Evolutionary conservation across 2,888 invertebrate genomes (phyloP), one percentile per base, ranked within the genome.

Genomic region (Drosophila borborema): DNA sequence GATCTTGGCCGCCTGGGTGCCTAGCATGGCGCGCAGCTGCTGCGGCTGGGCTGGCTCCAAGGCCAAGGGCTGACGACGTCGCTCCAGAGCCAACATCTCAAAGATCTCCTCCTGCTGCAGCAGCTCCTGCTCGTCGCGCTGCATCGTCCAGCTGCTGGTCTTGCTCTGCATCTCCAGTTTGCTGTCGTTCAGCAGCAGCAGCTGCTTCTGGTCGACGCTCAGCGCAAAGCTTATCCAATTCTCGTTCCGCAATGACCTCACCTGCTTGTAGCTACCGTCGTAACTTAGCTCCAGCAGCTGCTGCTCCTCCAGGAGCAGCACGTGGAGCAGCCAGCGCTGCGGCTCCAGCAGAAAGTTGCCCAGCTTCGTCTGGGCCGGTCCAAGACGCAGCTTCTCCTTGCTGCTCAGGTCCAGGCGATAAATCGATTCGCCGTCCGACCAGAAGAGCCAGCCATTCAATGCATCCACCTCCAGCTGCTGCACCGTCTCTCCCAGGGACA

Each of bases 391-490:
- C 0, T 31, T 18, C 34, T 73, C 18, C 20, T 49, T 56, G 4
- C 20, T 73, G 2, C 72, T 62, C 28, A 90, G 16, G 70, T 91
- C 82, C n/a, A 86, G 60, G 1, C 91, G 86, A 63, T 81, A 74
- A 6, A 90, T 54, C 1, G 38, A 16, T 16, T 75, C 65, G 9
- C n/a, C 60, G 31, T 80, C 71, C 3, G 73, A 95, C 96, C 97
- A 98, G 92, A 97, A 98, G 34, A 98, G 93, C 92, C 96, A 98
- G 9, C 98, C 99, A 92, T 98, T 98, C 88, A 97, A 96, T 40
- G 99, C 97, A 94, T 99, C 99, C 0, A 98, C 97, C 93, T 97
- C 96, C 80, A 99, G 95, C 87, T 97, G 97, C 64, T 95, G 94
- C 0, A 98, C 97, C 2, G 23, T 9, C 7, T 12, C 28, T 0